These are phyloP conservation scores for Melanostigma gelatinosum DNA, from an alignment of 2,113 vertebrate species.

Conservation along the genomic window DNA sequence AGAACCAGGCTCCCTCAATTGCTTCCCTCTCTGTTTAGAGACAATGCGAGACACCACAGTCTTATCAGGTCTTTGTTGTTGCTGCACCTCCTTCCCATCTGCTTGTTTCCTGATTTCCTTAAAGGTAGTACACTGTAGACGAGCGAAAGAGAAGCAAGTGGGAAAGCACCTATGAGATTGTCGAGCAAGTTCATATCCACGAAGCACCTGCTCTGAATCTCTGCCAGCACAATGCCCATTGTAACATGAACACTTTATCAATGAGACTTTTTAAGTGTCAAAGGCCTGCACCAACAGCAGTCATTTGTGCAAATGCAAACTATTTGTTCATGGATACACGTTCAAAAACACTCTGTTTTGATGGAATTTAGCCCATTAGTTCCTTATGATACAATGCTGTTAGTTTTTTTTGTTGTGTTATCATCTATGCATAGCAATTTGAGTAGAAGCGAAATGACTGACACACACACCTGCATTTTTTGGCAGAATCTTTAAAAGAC, in stretches of 20 bases:
- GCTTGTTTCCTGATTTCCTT: background rate
- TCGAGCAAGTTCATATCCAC: background rate
- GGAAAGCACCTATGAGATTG: background rate
- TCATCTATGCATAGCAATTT: background rate
- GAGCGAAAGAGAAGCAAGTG: background rate
- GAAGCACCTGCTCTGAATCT: background rate
- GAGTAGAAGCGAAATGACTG: background rate
- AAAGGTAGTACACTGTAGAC: background rate
- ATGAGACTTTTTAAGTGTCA: background rate
- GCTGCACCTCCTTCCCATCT: slow-evolving; percentile 9
- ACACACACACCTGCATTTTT: background rate
- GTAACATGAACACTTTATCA: background rate
- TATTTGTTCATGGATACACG: background rate
- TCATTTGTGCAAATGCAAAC: background rate
- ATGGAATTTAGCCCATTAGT: background rate
- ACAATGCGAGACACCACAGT: slow-evolving; percentile 11
- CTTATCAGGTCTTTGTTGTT: slow-evolving; percentile 6
- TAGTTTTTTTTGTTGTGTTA: background rate
- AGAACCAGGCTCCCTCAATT: slow-evolving; percentile 13
- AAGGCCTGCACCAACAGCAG: background rate
- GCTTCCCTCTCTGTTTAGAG: slow-evolving; percentile 2
- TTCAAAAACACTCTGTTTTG: background rate
- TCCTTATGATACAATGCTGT: background rate
- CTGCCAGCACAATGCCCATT: background rate
- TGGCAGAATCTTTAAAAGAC: background rate